phyloP scores from a whole-genome alignment of 1,140 invertebrate species.

The Cecropterus lyciades region DNA sequence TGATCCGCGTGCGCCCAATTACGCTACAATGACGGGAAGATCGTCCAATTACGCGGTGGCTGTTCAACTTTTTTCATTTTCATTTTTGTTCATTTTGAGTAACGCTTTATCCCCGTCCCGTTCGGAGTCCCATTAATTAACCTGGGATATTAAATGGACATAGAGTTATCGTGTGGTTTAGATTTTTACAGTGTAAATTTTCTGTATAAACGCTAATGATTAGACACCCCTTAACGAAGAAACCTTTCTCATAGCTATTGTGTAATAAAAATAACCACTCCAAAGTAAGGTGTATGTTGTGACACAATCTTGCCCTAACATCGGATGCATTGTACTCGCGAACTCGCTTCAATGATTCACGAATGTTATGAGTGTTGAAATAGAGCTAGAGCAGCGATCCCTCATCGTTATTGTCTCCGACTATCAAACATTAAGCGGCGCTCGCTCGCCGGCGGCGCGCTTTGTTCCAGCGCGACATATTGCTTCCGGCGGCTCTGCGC shows the following conservation, averaged over 20 bases:
- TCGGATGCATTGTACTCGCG: conserved; percentile 8
- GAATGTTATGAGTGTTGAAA: conserved; percentile 12
- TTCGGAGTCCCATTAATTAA: conserved; percentile 10
- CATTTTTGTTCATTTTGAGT: conserved; percentile 33
- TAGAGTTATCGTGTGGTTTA: background rate
- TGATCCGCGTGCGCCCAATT: conserved; percentile 31
- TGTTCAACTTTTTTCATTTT: conserved; percentile 39
- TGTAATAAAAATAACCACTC: background rate
- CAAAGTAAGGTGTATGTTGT: background rate
- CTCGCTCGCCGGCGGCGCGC: conserved; percentile 14
- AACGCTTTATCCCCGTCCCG: conserved; percentile 5
- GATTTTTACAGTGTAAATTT: no score
- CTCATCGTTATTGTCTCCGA: conserved; percentile 29
- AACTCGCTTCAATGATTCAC: conserved; percentile 15
- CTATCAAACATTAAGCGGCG: conserved; percentile 24
- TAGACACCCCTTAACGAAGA: background rate
- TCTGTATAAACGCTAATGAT: background rate
- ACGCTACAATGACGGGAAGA: conserved; percentile 37
- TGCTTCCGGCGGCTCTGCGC: conserved; percentile 34
- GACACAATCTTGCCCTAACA: background rate
- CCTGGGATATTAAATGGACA: conserved; percentile 1
- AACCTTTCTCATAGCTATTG: background rate
- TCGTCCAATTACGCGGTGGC: conserved; percentile 40
- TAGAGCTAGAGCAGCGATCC: conserved; percentile 10
- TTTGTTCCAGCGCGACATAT: conserved; percentile 39